Percentiles rank a stretch among this genome's conserved stretches.
Evolutionary conservation across 1,140 invertebrate genomes (phyloP).

Genomic region (Mizuhopecten yessoensis): DNA sequence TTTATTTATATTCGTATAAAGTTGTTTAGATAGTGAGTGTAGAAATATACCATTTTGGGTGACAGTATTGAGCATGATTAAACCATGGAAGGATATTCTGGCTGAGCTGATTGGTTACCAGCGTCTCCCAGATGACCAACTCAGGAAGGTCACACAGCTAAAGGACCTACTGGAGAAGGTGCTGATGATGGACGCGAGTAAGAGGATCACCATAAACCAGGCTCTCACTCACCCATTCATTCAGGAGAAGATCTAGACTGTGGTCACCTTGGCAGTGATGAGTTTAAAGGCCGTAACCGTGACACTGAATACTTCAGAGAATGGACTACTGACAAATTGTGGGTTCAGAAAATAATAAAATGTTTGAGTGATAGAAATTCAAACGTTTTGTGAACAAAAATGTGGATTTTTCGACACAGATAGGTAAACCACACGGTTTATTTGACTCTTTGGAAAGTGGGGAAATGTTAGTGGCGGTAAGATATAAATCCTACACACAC

Average conservation of each 20-base stretch:
- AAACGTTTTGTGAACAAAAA: neutral
- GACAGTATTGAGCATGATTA: slow-evolving; percentile 96
- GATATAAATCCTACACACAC: neutral
- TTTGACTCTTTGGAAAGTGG: neutral
- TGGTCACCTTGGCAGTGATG: too few species aligned
- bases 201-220: slow-evolving; percentile 96
- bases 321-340: neutral
- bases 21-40: too few species aligned
- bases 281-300: neutral
- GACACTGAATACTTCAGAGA: neutral
- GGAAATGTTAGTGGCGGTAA: slow-evolving; percentile 13
- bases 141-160: slow-evolving; percentile 95
- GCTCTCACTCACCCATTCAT: slow-evolving; percentile 98
- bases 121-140: slow-evolving; percentile 92
- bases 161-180: slow-evolving; percentile 97
- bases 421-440: neutral
- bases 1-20: too few species aligned
- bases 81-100: slow-evolving; percentile 92
- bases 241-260: slow-evolving; percentile 87
- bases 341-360: neutral
- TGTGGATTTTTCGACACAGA: neutral
- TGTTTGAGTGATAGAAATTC: neutral
- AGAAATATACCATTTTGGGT: too few species aligned
- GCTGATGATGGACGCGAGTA: slow-evolving; percentile 95
- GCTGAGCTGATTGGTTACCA: slow-evolving; percentile 94